These are phyloP conservation scores for Harpalus rubripes DNA, from an alignment of 2,888 invertebrate species.

Conservation along the genomic window DNA sequence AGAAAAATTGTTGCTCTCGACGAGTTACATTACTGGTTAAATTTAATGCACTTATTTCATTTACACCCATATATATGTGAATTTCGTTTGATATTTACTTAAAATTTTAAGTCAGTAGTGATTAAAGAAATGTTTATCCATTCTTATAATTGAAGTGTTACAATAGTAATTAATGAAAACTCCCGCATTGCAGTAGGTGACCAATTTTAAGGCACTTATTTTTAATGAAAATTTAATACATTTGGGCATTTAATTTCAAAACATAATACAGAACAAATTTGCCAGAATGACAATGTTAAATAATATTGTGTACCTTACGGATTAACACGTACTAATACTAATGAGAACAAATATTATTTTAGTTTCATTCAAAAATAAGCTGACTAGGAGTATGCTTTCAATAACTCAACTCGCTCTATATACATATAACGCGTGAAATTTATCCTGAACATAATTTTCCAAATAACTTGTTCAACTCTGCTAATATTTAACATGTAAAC, in stretches of 20 bases:
- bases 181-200: no score
- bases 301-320: not conserved
- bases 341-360: slow-evolving; percentile 11
- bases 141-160: no score
- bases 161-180: no score
- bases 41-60: no score
- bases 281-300: not conserved
- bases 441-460: not conserved
- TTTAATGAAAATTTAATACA: not conserved
- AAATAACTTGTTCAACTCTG: not conserved
- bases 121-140: no score
- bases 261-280: not conserved
- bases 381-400: not conserved
- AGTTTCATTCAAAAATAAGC: slow-evolving; percentile 10
- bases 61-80: no score
- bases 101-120: no score
- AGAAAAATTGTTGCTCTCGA: no score
- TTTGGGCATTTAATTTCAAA: not conserved
- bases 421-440: not conserved
- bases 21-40: no score
- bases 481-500: slow-evolving; percentile 36
- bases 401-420: not conserved
- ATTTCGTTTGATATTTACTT: no score
- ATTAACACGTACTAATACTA: not conserved
- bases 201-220: not conserved